These are phyloP conservation scores for Phenganax stokvisi DNA, from an alignment of 92 coral and sea anemone species.

Conservation along the genomic window DNA sequence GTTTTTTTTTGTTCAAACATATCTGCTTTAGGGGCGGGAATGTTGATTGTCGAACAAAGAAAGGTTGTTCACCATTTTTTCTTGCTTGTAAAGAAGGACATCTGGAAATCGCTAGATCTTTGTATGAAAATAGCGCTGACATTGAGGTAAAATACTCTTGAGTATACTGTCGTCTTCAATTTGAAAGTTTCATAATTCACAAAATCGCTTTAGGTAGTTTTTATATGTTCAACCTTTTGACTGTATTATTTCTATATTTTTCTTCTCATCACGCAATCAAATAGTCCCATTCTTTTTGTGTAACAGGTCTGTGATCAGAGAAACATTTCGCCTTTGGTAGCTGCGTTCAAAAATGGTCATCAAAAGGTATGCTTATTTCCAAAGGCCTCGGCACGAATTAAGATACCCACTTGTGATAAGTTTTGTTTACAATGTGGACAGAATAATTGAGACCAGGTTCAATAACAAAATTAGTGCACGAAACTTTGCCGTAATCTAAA, in stretches of 20 bases:
- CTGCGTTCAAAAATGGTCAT: conserved; percentile 98
- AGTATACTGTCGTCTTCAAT: background rate
- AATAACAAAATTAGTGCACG: too few species aligned
- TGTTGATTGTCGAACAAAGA: conserved; percentile 97
- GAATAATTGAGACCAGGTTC: too few species aligned
- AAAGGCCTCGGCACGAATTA: too few species aligned
- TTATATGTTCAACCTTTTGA: too few species aligned
- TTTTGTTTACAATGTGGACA: too few species aligned
- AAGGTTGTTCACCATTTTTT: conserved; percentile 95
- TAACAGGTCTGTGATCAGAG: conserved; percentile 80
- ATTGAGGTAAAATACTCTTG: conserved; percentile 69
- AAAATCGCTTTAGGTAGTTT: background rate
- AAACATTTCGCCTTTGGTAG: conserved; percentile 88
- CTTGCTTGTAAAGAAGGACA: conserved; percentile 94
- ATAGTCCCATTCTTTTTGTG: background rate
- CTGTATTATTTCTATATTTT: too few species aligned
- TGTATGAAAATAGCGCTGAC: conserved; percentile 79
- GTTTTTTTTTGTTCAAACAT: background rate
- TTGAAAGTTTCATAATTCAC: background rate
- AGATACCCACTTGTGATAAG: too few species aligned
- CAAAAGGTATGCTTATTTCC: conserved; percentile 55
- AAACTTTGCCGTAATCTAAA: too few species aligned
- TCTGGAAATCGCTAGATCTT: conserved; percentile 70
- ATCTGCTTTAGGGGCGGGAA: conserved; percentile 64
- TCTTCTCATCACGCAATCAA: too few species aligned